phyloP scores from a whole-genome alignment of 2,113 vertebrate genomes.

The Python bivittatus region DNA sequence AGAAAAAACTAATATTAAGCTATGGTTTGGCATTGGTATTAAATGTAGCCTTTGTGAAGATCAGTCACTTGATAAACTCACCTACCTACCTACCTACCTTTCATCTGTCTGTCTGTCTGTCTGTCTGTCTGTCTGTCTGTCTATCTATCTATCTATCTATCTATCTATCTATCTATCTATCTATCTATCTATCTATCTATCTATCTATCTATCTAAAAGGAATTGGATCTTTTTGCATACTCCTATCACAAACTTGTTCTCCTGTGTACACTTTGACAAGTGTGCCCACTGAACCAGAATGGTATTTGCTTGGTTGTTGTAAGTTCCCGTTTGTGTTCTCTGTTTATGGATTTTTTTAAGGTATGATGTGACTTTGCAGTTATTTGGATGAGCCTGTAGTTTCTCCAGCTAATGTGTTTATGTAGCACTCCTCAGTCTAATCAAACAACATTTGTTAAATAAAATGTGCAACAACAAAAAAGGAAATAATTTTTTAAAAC shows the following conservation, averaged over 20 bases:
- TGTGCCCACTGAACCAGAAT: background rate
- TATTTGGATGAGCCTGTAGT: slow-evolving; percentile 9
- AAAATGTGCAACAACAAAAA: background rate
- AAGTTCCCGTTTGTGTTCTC: background rate
- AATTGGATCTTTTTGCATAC: background rate
- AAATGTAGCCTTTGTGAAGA: background rate
- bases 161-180: too few relatives aligned
- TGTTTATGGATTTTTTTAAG: background rate
- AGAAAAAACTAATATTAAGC: background rate
- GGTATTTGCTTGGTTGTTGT: background rate
- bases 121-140: too few relatives aligned
- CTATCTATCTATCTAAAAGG: too few relatives aligned
- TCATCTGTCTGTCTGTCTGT: too few relatives aligned
- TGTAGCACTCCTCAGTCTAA: background rate
- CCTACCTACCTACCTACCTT: too few relatives aligned
- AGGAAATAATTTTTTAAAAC: background rate
- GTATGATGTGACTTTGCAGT: slow-evolving; percentile 5
- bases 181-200: too few relatives aligned
- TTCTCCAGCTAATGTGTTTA: slow-evolving; percentile 10
- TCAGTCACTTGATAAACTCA: background rate
- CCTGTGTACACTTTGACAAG: background rate
- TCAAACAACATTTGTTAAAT: slow-evolving; percentile 27
- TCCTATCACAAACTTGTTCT: background rate
- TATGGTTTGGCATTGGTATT: background rate
- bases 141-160: too few relatives aligned